Evolutionary conservation across 2,113 vertebrate species (phyloP).

Genomic region (Machaerirhynchus nigripectus): DNA sequence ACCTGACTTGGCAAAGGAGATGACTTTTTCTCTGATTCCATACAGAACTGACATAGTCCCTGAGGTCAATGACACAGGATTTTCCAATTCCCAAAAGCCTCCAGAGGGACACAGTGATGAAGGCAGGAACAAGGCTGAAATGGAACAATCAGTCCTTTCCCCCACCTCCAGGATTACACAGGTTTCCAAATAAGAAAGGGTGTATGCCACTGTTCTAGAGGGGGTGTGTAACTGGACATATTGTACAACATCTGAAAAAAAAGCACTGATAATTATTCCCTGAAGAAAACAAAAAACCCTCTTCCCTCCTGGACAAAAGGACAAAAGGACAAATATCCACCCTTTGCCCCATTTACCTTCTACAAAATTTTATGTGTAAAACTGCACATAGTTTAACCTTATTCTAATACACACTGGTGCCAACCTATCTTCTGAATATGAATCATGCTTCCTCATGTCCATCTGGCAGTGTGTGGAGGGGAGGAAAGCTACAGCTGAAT

Average conservation of each 20-base stretch:
- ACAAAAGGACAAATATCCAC: neutral
- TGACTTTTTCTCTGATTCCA: neutral
- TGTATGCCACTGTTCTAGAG: neutral
- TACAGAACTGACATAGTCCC: neutral
- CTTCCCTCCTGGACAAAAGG: neutral
- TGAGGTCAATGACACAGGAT: neutral
- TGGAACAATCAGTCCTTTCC: neutral
- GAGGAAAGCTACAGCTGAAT: neutral
- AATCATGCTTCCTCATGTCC: neutral
- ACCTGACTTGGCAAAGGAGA: neutral
- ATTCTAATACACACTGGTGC: neutral
- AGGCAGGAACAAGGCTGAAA: neutral
- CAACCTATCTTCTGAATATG: neutral
- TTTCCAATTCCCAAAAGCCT: neutral
- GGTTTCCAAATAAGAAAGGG: neutral
- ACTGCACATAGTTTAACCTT: neutral
- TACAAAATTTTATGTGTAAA: neutral
- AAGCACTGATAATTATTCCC: neutral
- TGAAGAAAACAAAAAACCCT: neutral
- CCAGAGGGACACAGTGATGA: neutral
- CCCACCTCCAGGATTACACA: neutral
- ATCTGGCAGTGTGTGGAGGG: neutral
- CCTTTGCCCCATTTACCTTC: neutral
- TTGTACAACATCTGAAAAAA: neutral
- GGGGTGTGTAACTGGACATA: neutral